Base-by-base conservation (phyloP, 2,113 vertebrate species). In the Dromiciops gliroides region DNA sequence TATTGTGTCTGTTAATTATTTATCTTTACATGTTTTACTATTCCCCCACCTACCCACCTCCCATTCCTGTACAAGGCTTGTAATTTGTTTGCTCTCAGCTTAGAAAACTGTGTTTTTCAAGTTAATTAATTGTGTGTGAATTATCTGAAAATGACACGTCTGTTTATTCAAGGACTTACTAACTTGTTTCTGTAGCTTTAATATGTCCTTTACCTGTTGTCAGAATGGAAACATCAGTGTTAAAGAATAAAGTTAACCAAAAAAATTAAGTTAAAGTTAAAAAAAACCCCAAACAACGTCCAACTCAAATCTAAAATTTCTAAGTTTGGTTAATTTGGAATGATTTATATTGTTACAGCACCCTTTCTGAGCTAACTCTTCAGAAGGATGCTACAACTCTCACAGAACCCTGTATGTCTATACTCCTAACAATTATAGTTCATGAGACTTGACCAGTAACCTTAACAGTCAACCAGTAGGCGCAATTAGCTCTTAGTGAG, bases 241-340 rank as follows among this genome's bases (percentile, higher is more conserved):
- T 51, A 94, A 94, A 19, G 8, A 53, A 48, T 89, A 28, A 31
- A 8, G 60, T 75, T 93, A 88, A 31, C 56, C 12, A 11, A 75
- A 91, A 95, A 93, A 83, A 7, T 24, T 53, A 95, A 67, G 23
- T 90, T 90, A 60, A 95, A 91, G 49, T 24, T 52, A 89, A n/a
- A 49, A 88, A 91, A 90, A 50, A 49, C n/a, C n/a, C n/a, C n/a
- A 50, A 89, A 92, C 8, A 28, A n/a, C 60, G 94, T 94, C 94
- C 28, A 67, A 24, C 26, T 88, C 91, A 96, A 93, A 93, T 2
- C 88, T 94, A 75, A 95, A 90, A 92, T 75, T 48, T 91, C 25
- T 37, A 93, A 95, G 49, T 93, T 92, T 24, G 83, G 0, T 93
- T 96, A 90, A 89, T 95, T 94, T 89, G 60, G 50, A 67, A 96